A percentile compares a stretch with the other conserved stretches of the same genome.
Conservation (phyloP, 1,140 invertebrate species). For the Scylla paramamosain region DNA sequence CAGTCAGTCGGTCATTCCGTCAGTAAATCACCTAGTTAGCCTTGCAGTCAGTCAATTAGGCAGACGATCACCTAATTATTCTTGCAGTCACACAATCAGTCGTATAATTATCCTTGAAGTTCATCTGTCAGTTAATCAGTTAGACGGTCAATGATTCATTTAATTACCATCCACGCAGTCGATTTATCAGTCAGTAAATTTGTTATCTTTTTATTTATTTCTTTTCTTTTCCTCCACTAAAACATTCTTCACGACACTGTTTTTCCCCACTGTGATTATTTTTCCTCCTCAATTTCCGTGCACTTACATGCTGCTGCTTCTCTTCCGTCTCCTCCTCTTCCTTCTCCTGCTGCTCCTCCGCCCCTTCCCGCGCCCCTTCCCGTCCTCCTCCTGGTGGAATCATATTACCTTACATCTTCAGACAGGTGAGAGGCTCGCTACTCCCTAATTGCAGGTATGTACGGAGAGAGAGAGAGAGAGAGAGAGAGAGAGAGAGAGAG, state of each 20-base stretch:
- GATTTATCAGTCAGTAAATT: too few relatives aligned
- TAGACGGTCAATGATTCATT: too few relatives aligned
- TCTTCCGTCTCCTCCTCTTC: not conserved
- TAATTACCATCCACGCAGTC: too few relatives aligned
- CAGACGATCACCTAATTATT: not conserved
- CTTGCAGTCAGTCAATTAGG: not conserved
- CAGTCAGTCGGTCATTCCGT: not conserved
- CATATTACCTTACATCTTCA: not conserved
- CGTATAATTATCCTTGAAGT: not conserved
- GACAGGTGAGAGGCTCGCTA: not conserved
- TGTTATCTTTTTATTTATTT: not conserved
- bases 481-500: slow-evolving; percentile 2
- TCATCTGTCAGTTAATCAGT: not conserved
- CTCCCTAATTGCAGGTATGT: not conserved
- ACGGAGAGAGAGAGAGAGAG: slow-evolving; percentile 1
- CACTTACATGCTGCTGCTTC: not conserved
- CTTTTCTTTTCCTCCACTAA: not conserved
- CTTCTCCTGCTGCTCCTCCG: not conserved
- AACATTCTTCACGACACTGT: not conserved
- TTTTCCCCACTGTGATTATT: not conserved
- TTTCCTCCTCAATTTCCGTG: not conserved
- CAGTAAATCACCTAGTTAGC: not conserved
- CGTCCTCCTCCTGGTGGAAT: not conserved
- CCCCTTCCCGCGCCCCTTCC: not conserved
- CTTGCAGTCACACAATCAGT: not conserved